phyloP scores from a whole-genome alignment of 2,113 vertebrate genomes.

The Enhydra lutris region DNA sequence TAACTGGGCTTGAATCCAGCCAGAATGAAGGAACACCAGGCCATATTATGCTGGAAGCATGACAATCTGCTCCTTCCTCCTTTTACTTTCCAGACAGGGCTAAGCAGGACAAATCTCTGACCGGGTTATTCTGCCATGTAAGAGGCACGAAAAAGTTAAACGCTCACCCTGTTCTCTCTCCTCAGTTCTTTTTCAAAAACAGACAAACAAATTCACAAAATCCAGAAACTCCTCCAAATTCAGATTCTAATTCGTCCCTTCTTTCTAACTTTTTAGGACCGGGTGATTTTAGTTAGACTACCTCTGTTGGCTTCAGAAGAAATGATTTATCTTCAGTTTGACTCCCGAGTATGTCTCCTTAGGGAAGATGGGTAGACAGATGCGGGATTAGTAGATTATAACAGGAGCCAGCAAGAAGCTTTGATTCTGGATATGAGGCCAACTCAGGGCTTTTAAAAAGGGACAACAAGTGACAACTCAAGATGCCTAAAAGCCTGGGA shows the following conservation, averaged over 20 bases:
- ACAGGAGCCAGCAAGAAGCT: not conserved
- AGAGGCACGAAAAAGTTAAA: not conserved
- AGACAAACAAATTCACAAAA: not conserved
- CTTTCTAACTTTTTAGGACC: not conserved
- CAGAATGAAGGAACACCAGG: not conserved
- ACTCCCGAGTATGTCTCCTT: not conserved
- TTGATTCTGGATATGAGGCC: not conserved
- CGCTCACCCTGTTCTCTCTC: not conserved
- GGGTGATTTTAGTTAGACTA: not conserved
- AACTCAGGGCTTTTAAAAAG: not conserved
- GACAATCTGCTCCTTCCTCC: not conserved
- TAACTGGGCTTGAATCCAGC: not conserved
- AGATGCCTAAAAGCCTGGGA: not conserved
- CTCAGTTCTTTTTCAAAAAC: not conserved
- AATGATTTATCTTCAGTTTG: not conserved
- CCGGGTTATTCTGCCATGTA: not conserved
- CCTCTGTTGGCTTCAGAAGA: not conserved
- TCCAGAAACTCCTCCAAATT: not conserved
- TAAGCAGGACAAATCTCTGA: not conserved
- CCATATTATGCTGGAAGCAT: not conserved
- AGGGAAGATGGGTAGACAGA: not conserved
- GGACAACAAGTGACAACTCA: not conserved
- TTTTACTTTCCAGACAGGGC: not conserved
- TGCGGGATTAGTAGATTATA: not conserved
- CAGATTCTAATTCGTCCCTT: not conserved